Evolutionary conservation across 2,113 vertebrate species (phyloP).

Genomic region (Ciconia maguari): DNA sequence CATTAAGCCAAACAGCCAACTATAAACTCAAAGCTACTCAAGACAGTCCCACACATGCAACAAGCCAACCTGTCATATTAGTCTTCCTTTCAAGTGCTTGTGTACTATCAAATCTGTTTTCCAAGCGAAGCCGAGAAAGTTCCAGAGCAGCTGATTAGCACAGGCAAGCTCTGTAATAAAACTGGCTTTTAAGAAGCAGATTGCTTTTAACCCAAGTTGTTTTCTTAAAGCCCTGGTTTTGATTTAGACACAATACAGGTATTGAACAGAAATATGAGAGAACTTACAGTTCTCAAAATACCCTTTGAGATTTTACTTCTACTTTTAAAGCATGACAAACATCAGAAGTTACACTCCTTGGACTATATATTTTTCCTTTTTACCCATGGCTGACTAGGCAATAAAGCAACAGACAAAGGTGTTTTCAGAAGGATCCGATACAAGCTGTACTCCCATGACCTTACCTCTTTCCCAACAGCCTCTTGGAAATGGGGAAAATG

Average conservation of each 20-base stretch:
- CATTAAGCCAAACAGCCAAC: constrained; percentile 37
- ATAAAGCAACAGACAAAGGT: background rate
- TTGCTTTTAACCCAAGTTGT: background rate
- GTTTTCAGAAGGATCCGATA: background rate
- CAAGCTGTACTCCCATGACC: background rate
- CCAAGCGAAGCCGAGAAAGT: background rate
- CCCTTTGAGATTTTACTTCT: constrained; percentile 18
- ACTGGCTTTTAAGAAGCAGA: background rate
- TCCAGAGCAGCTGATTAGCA: background rate
- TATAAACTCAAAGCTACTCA: background rate
- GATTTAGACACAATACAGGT: constrained; percentile 33
- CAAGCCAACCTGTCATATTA: background rate
- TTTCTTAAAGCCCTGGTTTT: constrained; percentile 30
- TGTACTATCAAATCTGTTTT: background rate
- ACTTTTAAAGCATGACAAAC: constrained; percentile 12
- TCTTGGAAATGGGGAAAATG: accelerated
- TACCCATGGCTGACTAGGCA: background rate
- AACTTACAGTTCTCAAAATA: background rate
- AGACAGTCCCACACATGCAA: background rate
- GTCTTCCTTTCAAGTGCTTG: background rate
- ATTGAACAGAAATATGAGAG: constrained; percentile 22
- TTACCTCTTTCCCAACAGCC: background rate
- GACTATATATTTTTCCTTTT: background rate
- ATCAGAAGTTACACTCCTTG: background rate
- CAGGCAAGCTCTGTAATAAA: background rate